Base-by-base conservation (phyloP, 2,797 vertebrate genomes). In the Intellagama lesueurii region DNA sequence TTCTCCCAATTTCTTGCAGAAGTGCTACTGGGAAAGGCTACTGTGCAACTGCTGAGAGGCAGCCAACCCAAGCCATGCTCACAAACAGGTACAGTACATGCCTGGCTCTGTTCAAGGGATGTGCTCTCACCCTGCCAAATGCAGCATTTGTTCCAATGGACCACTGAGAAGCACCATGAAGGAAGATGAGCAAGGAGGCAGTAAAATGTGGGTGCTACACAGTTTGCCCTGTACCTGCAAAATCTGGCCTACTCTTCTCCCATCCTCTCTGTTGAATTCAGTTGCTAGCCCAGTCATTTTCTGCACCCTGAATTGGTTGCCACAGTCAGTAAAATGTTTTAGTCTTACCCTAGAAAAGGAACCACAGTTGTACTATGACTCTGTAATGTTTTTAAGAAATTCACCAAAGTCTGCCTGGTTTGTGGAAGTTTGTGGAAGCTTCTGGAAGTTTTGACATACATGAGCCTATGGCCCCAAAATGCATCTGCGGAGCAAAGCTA, bases 331-430 rank as follows among this genome's bases (percentile, higher is more conserved):
- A 32, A 60, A 60, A 35, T 60, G 52, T 35, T 12, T 60, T 56
- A 49, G 7, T 7, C 49, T 60, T 19, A n/a, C 17, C 49, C 52
- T 32, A 24, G 40, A 64, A 64, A 64, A 64, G 19, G 60, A 12
- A 64, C 19, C 60, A 64, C 60, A 64, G 14, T 17, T 64, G 60
- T 60, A 14, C 66, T 32, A 2, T 79, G 60, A 64, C 26, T 72
- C 35, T 44, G 68, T 56, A 17, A 56, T 24, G 26, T 11, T 44
- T 7, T 16, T 80, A 40, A 66, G 7, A 85, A 73, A 72, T 47
- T 17, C 28, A 24, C 28, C 69, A 92, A 91, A 89, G 91, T 91
- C 81, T 83, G 80, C 86, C 89, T 72, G 52, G n/a, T 24, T 84
- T 84, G 79, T 85, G 30, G n/a, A n/a, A n/a, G n/a, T n/a, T n/a